Conservation (phyloP, 2,888 invertebrate species). For the Meganola albula region DNA sequence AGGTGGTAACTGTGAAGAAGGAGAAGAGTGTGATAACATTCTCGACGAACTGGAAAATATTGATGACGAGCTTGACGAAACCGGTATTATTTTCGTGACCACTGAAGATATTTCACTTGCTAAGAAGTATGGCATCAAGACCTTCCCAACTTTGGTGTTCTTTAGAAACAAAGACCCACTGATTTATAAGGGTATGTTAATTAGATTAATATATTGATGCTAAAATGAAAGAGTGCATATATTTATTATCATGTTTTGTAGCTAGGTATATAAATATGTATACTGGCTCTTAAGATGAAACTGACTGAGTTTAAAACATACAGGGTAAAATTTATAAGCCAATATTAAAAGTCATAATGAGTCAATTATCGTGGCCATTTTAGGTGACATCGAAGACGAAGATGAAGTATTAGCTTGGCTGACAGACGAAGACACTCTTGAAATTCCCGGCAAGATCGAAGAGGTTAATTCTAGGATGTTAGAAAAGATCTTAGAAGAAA, state of each 20-base stretch:
- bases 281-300: too few relatives aligned
- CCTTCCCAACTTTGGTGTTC: slow-evolving; percentile 90
- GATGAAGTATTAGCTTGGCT: slow-evolving; percentile 95
- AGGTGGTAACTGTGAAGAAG: slow-evolving; percentile 91
- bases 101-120: slow-evolving; percentile 90
- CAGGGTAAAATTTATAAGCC: too few relatives aligned
- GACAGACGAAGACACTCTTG: slow-evolving; percentile 92
- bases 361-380: too few relatives aligned
- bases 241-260: too few relatives aligned
- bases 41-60: slow-evolving; percentile 92
- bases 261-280: too few relatives aligned
- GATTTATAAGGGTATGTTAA: slow-evolving; percentile 81
- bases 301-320: too few relatives aligned
- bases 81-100: slow-evolving; percentile 94
- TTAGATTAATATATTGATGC: too few relatives aligned
- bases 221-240: too few relatives aligned
- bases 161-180: slow-evolving; percentile 95
- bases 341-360: too few relatives aligned
- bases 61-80: slow-evolving; percentile 94
- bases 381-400: slow-evolving; percentile 92
- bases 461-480: slow-evolving; percentile 94
- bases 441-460: slow-evolving; percentile 95
- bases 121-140: slow-evolving; percentile 90
- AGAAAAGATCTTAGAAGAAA: slow-evolving; percentile 91
- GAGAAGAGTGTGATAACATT: slow-evolving; percentile 90